Conservation (phyloP, 1,140 invertebrate genomes). For the Cataglyphis hispanica region DNA sequence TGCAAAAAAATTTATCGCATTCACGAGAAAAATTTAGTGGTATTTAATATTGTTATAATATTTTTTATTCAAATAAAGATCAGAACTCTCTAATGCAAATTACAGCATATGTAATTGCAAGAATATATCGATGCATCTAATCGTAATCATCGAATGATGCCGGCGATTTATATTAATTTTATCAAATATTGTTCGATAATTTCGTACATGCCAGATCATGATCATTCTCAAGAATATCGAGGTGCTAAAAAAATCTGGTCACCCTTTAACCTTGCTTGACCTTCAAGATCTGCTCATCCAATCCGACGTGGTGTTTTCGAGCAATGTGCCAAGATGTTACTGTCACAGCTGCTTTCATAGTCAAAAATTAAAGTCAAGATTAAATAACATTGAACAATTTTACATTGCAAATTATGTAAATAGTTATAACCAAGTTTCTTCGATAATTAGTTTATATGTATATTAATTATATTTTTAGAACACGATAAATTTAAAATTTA, state of each 20-base stretch:
- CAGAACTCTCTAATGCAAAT: background rate
- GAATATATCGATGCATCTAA: background rate
- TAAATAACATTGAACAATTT: constrained; percentile 24
- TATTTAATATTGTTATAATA: background rate
- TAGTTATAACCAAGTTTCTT: background rate
- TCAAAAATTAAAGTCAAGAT: background rate
- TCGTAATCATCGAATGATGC: background rate
- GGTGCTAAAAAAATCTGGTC: background rate
- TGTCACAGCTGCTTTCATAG: background rate
- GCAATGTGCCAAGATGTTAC: constrained; percentile 31
- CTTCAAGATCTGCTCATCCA: constrained; percentile 20
- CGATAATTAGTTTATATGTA: background rate
- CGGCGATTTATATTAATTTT: constrained; percentile 4
- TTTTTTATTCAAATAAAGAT: background rate
- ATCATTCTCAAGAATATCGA: background rate
- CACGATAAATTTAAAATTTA: constrained; percentile 1
- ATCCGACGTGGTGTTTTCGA: background rate
- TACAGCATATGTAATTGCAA: background rate
- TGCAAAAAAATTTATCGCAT: background rate
- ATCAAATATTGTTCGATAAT: constrained; percentile 27
- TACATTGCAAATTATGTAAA: constrained; percentile 24
- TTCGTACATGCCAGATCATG: constrained; percentile 13
- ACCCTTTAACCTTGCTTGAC: constrained; percentile 57
- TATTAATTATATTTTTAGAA: background rate
- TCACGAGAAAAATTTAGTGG: background rate